Evolutionary conservation across 2,113 vertebrate genomes (phyloP).

Genomic region (Corythornis vintsioides): DNA sequence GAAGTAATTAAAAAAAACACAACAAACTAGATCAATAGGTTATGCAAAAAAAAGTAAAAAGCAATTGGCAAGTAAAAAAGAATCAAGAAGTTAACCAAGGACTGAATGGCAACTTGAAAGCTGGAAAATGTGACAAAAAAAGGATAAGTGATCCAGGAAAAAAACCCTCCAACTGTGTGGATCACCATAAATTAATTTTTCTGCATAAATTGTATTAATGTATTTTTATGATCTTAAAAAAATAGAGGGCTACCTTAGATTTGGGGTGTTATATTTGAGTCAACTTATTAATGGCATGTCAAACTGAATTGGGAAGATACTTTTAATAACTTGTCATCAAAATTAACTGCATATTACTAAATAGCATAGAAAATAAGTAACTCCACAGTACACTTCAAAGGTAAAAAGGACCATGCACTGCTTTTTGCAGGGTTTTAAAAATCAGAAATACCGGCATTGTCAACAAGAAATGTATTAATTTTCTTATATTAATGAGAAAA

Average conservation of each 20-base stretch:
- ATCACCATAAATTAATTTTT: background rate
- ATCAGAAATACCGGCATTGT: background rate
- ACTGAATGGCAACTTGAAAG: background rate
- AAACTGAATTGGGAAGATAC: background rate
- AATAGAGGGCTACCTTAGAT: background rate
- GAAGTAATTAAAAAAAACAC: background rate
- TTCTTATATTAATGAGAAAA: background rate
- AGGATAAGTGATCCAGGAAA: background rate
- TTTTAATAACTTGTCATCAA: background rate
- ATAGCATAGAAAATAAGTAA: background rate
- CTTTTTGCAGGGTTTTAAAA: background rate
- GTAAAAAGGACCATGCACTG: background rate
- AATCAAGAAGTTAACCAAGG: background rate
- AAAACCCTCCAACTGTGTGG: background rate
- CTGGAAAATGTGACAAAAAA: background rate
- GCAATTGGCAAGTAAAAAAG: background rate
- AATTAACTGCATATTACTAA: background rate
- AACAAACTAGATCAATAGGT: background rate
- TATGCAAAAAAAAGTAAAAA: background rate
- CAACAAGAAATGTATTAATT: background rate
- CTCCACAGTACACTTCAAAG: background rate
- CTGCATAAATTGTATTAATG: background rate
- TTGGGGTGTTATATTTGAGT: background rate
- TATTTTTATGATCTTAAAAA: background rate
- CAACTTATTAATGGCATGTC: background rate